Base-by-base conservation (phyloP, 2,888 invertebrate species). In the Andrena camellia region DNA sequence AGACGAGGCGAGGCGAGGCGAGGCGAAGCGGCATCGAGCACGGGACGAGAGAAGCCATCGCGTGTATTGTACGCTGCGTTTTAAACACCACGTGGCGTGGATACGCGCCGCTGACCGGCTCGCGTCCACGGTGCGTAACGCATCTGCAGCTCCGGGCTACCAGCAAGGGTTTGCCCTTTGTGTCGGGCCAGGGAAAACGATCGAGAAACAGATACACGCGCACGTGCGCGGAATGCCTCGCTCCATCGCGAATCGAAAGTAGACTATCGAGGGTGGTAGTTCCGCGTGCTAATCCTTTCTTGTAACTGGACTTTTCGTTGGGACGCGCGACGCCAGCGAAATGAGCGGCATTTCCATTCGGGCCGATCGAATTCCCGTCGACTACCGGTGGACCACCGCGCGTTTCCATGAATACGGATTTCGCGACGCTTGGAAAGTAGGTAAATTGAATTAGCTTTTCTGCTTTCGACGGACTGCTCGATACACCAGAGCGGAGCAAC, bases 21-120 rank as follows among this genome's bases (percentile, higher is more conserved):
- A 71, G 78, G 50, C 72, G 72, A 42, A 60, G 67, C 63, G 17
- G 17, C 17, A 52, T 67, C 66, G 78, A 42, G 5, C 17, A 5
- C 42, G 13, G 42, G 42, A 42, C 42, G 4, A 42, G 4, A 42
- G 42, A 17, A 42, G 42, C 17, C 13, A 42, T 42, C 42, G 42
- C 42, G 17, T 17, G 35, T 35, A 8, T 31, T 70, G 54, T 60
- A 67, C 54, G 66, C 50, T 66, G 83, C 75, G 75, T 83, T 83
- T 86, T 78, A 83, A 84, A 76, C 73, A 84, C 76, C 86, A 86
- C 86, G 84, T 81, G 86, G 79, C 76, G 68, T 35, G 63, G 75
- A 71, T 42, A 78, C 76, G 81, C 78, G 59, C 84, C 69, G 78
- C n/a, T 74, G 70, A 17, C 59, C 72, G 62, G 48, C 50, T 69